Conservation (phyloP, 2,113 vertebrate species). For the Emydura subglobosa region DNA sequence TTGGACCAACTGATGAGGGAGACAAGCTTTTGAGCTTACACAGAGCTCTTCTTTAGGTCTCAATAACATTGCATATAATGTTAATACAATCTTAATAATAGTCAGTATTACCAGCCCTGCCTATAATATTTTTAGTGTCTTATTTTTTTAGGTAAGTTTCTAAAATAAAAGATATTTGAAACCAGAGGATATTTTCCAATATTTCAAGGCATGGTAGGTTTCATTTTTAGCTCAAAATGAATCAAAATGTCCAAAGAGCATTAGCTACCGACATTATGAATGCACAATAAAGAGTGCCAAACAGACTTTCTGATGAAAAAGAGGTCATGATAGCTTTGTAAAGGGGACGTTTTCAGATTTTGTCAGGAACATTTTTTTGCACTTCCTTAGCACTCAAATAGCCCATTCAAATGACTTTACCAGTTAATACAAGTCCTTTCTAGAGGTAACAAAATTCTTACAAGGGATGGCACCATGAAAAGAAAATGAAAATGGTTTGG, state of each 20-base stretch:
- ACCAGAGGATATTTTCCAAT: background rate
- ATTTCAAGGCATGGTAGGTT: background rate
- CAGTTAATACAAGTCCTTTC: slow-evolving; percentile 37
- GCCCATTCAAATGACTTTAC: slow-evolving; percentile 41
- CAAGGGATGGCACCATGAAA: slow-evolving; percentile 10
- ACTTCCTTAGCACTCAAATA: slow-evolving; percentile 36
- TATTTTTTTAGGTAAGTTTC: background rate
- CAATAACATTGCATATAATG: background rate
- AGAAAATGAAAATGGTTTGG: slow-evolving; percentile 20
- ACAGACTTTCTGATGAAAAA: slow-evolving; percentile 28
- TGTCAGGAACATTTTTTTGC: slow-evolving; percentile 29
- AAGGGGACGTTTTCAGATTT: slow-evolving; percentile 41
- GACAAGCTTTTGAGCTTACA: no score
- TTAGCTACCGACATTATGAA: slow-evolving; percentile 12
- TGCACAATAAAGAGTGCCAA: background rate
- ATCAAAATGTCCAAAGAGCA: slow-evolving; percentile 4
- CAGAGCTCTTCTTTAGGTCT: no score
- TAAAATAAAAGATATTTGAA: background rate
- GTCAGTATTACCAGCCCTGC: background rate
- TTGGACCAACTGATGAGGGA: no score
- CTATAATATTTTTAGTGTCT: background rate
- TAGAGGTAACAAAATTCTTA: slow-evolving; percentile 40
- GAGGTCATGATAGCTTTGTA: slow-evolving; percentile 6
- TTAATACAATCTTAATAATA: background rate
- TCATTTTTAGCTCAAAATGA: background rate